These are phyloP conservation scores for Rhagium mordax DNA, from an alignment of 2,888 invertebrate species.

Conservation along the genomic window DNA sequence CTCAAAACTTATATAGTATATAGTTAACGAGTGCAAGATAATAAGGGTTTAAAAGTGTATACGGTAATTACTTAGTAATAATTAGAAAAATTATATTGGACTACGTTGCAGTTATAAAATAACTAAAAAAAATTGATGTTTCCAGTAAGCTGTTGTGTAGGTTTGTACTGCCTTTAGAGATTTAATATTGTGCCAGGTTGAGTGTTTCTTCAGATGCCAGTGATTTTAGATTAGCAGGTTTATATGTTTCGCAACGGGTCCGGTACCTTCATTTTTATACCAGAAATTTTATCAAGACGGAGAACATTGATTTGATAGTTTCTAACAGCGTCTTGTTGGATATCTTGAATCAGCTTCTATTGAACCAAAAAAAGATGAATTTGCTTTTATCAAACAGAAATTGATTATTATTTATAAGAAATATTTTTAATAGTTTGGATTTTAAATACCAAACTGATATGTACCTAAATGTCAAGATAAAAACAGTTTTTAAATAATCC, in stretches of 20 bases:
- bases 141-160: conserved; percentile 63
- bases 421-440: too few relatives aligned
- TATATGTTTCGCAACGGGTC: conserved; percentile 36
- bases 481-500: too few relatives aligned
- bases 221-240: conserved; percentile 47
- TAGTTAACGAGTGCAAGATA: conserved; percentile 65
- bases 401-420: too few relatives aligned
- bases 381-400: neutral
- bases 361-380: conserved; percentile 5
- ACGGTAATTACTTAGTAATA: conserved; percentile 64
- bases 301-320: neutral
- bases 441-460: too few relatives aligned
- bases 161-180: conserved; percentile 59
- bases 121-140: conserved; percentile 62
- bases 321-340: neutral
- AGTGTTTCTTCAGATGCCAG: conserved; percentile 54
- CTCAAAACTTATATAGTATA: conserved; percentile 63
- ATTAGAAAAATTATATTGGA: conserved; percentile 57
- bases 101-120: conserved; percentile 65
- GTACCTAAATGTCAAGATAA: too few relatives aligned
- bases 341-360: neutral
- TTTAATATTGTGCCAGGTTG: conserved; percentile 59
- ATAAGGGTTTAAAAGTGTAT: conserved; percentile 70
- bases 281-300: conserved; percentile 23
- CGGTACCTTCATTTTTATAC: conserved; percentile 18